Conservation (phyloP, 1,140 invertebrate species). For the Caenorhabditis brenneri region DNA sequence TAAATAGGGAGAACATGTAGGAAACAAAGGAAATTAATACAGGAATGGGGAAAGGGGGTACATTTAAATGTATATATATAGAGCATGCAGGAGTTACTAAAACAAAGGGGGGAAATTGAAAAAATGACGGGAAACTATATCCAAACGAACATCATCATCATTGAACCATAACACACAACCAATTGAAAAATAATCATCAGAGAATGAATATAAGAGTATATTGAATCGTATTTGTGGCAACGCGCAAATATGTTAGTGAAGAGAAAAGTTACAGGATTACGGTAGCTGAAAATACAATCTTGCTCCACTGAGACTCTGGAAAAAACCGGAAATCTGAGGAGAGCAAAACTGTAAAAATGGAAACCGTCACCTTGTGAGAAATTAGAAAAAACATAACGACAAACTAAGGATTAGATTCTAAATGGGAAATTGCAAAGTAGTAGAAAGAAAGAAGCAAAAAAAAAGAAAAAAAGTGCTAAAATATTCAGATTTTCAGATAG, state of each 20-base stretch:
- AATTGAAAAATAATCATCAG: background rate
- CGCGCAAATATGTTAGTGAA: background rate
- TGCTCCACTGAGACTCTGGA: too few species aligned
- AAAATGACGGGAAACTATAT: background rate
- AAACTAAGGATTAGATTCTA: constrained; percentile 15
- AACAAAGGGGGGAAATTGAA: background rate
- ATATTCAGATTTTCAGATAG: background rate
- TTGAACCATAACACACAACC: constrained; percentile 34
- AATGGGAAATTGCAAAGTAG: background rate
- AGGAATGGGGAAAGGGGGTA: background rate
- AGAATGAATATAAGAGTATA: too few species aligned
- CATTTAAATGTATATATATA: too few species aligned
- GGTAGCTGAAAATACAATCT: too few species aligned
- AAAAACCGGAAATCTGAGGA: too few species aligned
- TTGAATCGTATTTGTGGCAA: background rate
- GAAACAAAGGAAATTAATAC: background rate
- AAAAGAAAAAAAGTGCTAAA: too few species aligned
- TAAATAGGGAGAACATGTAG: background rate
- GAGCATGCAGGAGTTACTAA: too few species aligned
- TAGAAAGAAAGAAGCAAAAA: background rate
- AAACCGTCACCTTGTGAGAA: too few species aligned
- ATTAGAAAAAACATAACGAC: background rate
- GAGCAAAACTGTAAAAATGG: too few species aligned
- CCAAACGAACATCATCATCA: constrained; percentile 19
- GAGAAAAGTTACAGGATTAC: too few species aligned